Percentiles rank a stretch among this genome's conserved stretches.
Conservation (phyloP, 2,113 vertebrate genomes). For the Mugil cephalus region DNA sequence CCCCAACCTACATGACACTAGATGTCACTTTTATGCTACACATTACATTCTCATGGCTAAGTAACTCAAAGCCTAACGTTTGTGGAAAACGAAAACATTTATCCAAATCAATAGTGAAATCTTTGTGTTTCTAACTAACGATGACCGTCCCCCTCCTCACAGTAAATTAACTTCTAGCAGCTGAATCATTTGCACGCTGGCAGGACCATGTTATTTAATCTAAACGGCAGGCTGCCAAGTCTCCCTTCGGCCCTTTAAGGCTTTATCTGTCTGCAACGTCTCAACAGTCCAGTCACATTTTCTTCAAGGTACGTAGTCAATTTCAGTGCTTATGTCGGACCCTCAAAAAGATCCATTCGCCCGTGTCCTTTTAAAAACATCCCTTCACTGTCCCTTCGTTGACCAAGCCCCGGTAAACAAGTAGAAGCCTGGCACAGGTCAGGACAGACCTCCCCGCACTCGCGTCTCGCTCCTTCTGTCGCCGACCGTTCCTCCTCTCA, state of each 20-base stretch:
- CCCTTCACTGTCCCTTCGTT: slow-evolving; percentile 46
- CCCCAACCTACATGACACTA: slow-evolving; percentile 84
- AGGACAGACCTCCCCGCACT: slow-evolving; percentile 37
- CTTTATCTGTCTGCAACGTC: slow-evolving; percentile 67
- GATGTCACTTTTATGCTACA: slow-evolving; percentile 80
- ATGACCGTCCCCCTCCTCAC: slow-evolving; percentile 67
- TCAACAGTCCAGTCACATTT: slow-evolving; percentile 75
- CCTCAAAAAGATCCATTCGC: slow-evolving; percentile 64
- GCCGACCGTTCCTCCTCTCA: slow-evolving; percentile 41
- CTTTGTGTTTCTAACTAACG: slow-evolving; percentile 70
- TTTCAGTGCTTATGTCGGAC: slow-evolving; percentile 81
- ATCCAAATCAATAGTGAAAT: slow-evolving; percentile 72
- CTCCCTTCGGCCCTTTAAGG: slow-evolving; percentile 73
- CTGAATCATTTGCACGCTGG: slow-evolving; percentile 75
- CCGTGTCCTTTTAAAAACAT: slow-evolving; percentile 59
- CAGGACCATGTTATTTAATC: slow-evolving; percentile 63
- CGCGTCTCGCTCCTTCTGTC: slow-evolving; percentile 44
- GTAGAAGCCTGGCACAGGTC: slow-evolving; percentile 64
- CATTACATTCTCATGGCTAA: slow-evolving; percentile 83
- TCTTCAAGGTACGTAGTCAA: slow-evolving; percentile 79
- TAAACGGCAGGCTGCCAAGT: slow-evolving; percentile 68
- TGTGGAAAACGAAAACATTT: slow-evolving; percentile 67
- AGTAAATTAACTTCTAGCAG: slow-evolving; percentile 80
- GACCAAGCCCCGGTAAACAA: slow-evolving; percentile 61
- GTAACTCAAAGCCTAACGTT: slow-evolving; percentile 79